Base-by-base conservation (phyloP, 2,888 invertebrate genomes). In the Hemaris fuciformis region DNA sequence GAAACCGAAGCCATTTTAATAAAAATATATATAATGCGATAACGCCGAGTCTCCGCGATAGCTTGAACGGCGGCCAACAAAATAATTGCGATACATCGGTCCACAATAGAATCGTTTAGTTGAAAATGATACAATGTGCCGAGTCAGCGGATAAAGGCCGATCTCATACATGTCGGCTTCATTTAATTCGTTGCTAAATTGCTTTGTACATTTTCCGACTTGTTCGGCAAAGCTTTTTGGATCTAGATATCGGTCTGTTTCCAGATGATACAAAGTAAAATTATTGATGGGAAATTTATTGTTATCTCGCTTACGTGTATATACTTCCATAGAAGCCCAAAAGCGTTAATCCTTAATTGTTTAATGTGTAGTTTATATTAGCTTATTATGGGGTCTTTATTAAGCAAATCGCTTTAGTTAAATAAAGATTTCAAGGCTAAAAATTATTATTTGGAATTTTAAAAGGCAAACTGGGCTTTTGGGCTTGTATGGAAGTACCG, bases 91-190 rank as follows among this genome's bases (percentile, higher is more conserved):
- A 53, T 53, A 53, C 31, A 53, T 53, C 53, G 53, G 18, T 31
- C 27, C 27, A 53, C 53, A 53, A 53, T 53, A 53, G 53, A 53
- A 31, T 53, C 53, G 53, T 53, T 53, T 53, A 53, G 53, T 53
- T 53, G 53, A 53, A 43, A 31, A 53, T 53, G 53, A 53, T 53
- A 53, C 53, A 31, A 53, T 53, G 53, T 53, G 53, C 53, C 10
- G 53, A 53, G 27, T 53, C 27, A 23, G 46, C 25, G 31, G 31
- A 18, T 53, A 53, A 18, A 10, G 31, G 15, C 43, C n/a, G 13
- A 23, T 53, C 27, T 13, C 18, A 53, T 31, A 53, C 53, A 53
- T 15, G 53, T 31, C 53, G 53, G 53, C 8, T 31, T 18, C 31
- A 53, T 53, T 53, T 31, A 53, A 53, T 53, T 53, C 31, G 31